Evolutionary conservation across 2,888 invertebrate species (phyloP), one percentile per base, ranked within the genome.

Genomic region (Chrysina gloriosa): DNA sequence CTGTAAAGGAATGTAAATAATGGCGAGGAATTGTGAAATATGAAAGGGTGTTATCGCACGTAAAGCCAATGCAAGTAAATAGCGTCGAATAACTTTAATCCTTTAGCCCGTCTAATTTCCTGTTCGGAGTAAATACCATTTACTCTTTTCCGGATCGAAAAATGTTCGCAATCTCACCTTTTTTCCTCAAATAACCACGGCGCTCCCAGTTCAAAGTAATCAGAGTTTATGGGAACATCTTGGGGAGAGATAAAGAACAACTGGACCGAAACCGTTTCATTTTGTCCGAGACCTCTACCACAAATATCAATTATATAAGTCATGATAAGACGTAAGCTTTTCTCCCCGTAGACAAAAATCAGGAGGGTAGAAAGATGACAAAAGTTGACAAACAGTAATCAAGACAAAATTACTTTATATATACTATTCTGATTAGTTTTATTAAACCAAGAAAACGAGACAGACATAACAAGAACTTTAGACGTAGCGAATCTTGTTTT

Each of bases 151-250:
- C 36, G 23, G 23, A 23, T 39, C 23, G 23, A 16, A 7, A 58
- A 34, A 54, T 3, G 31, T 16, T 14, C 9, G 25, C 21, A 42
- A 61, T 19, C 9, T 61, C 16, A 56, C 11, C 11, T 36, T n/a
- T n/a, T 36, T 21, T 39, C 36, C 19, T 23, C 36, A 56, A 56
- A 65, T 65, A 65, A 65, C 42, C 9, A 54, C 34, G 54, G 45
- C 11, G 45, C 54, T 25, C 45, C 54, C 39, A 58, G 42, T 66
- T 66, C 56, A 47, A 58, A 47, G 67, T 82, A 82, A 81, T 82
- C 81, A 81, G 81, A 79, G 81, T 82, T 82, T 82, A 82, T 82
- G 80, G 80, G 80, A 80, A 81, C 80, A 79, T 81, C 80, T 78
- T 79, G 78, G 79, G 75, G 76, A 74, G 78, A 81, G 81, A 82